A percentile compares a stretch with the other conserved stretches of the same genome.
Conservation (phyloP, 1,140 invertebrate species). For the Panagrolaimus sp. region DNA sequence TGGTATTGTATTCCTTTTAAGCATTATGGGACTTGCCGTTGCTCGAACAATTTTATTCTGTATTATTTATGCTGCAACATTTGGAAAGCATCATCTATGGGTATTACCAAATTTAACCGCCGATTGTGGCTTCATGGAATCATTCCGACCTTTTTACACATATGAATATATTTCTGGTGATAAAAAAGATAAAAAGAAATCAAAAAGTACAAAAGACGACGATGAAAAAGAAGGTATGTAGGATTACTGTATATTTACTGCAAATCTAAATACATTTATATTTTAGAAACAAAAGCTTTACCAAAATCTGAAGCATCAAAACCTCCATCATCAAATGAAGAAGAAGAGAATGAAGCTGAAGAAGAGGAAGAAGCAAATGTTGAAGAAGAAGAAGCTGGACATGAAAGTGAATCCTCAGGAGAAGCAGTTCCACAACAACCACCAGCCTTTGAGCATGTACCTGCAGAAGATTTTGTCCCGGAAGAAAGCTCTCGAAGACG, state of each 20-base stretch:
- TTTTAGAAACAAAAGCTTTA: no score
- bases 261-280: neutral
- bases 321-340: no score
- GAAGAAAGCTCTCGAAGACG: neutral
- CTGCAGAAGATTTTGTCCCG: neutral
- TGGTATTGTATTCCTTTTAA: conserved; percentile 83
- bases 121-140: conserved; percentile 96
- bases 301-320: no score
- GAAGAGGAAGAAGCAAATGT: conserved; percentile 9
- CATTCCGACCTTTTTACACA: conserved; percentile 91
- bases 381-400: neutral
- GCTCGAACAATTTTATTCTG: conserved; percentile 84
- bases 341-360: neutral
- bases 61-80: conserved; percentile 78
- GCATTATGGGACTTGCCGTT: conserved; percentile 82
- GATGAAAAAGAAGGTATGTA: neutral
- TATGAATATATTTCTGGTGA: conserved; percentile 40
- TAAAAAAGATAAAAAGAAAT: neutral
- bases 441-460: neutral
- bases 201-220: neutral
- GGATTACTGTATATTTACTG: neutral
- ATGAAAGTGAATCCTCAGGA: neutral
- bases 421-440: neutral
- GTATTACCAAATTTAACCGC: conserved; percentile 93
- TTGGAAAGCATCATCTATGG: conserved; percentile 90